Evolutionary conservation across 2,797 vertebrate species (phyloP).

Genomic region (Rhinophrynus dorsalis): DNA sequence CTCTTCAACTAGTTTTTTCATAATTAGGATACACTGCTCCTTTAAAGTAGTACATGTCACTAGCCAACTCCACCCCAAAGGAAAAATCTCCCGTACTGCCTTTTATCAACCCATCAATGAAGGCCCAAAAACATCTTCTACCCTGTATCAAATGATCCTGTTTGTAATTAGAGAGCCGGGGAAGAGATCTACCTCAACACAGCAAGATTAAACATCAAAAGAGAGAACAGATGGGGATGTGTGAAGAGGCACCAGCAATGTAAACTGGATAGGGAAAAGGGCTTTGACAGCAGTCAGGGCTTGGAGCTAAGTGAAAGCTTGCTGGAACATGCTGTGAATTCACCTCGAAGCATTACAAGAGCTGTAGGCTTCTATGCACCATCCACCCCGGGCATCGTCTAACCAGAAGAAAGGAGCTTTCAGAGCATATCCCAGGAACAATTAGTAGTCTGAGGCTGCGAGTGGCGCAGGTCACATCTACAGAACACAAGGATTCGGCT

Average conservation of each 20-base stretch:
- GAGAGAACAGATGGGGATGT: neutral
- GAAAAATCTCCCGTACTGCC: too few relatives aligned
- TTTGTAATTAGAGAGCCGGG: neutral
- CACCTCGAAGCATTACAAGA: neutral
- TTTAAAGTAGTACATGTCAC: too few relatives aligned
- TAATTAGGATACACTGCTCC: too few relatives aligned
- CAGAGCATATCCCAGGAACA: conserved; percentile 10
- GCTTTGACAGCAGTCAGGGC: conserved; percentile 3
- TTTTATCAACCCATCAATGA: too few relatives aligned
- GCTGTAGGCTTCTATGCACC: neutral
- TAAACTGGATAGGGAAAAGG: neutral
- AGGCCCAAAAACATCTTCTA: too few relatives aligned
- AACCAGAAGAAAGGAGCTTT: conserved; percentile 1
- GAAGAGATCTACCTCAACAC: neutral
- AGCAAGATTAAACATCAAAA: conserved; percentile 2
- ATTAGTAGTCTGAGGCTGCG: neutral
- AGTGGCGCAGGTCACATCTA: neutral
- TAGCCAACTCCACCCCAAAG: too few relatives aligned
- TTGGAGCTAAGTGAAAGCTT: neutral
- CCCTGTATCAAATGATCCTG: neutral
- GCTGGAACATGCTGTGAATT: conserved; percentile 25
- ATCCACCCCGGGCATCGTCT: neutral
- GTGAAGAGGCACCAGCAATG: neutral
- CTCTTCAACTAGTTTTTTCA: too few relatives aligned
- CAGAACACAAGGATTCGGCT: neutral